Evolutionary conservation across 2,113 vertebrate species (phyloP), one percentile per base, ranked within the genome.

Genomic region (Sinocyclocheilus grahami): DNA sequence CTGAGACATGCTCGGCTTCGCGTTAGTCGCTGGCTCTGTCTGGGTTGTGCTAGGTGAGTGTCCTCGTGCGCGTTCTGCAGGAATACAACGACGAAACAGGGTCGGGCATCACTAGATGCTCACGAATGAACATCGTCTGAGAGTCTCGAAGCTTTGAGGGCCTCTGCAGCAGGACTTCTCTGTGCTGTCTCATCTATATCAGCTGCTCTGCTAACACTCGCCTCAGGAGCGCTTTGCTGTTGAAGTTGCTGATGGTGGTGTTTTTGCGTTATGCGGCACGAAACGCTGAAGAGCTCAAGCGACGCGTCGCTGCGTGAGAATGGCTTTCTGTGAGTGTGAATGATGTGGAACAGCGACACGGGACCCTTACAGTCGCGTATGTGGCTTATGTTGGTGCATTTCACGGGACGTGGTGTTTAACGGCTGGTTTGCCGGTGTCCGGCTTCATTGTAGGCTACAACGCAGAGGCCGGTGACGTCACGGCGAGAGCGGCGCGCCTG

Each of bases 41-140:
- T 96, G 95, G 94, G 95, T 96, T 88, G 87, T 95, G 85, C 93
- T 95, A 93, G 95, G 95, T 96, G 90, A 95, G 94, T 84, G 33
- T 78, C 9, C 27, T 30, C 8, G 1, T 37, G n/a, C 51, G n/a
- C 12, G 10, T 5, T 76, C 42, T 24, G 72, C 72, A 14, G 30
- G 42, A 53, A 53, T 4, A 48, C 10, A 48, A 3, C 7, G 10
- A 39, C 42, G 42, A 42, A 37, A 37, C 42, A 42, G 42, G 8
- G 46, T 3, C 37, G 18, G 55, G 13, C 55, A 14, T 39, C 13
- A 42, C n/a, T 0, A 62, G 7, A 24, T 11, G 5, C 5, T 39
- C 53, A 22, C 4, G 33, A 1, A 33, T 58, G 16, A 1, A 7
- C 5, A 63, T 24, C 11, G 14, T 16, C 1, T 11, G 53, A 55